Conservation (phyloP, 2,888 invertebrate genomes). For the Eumacrocentrus americanus region DNA sequence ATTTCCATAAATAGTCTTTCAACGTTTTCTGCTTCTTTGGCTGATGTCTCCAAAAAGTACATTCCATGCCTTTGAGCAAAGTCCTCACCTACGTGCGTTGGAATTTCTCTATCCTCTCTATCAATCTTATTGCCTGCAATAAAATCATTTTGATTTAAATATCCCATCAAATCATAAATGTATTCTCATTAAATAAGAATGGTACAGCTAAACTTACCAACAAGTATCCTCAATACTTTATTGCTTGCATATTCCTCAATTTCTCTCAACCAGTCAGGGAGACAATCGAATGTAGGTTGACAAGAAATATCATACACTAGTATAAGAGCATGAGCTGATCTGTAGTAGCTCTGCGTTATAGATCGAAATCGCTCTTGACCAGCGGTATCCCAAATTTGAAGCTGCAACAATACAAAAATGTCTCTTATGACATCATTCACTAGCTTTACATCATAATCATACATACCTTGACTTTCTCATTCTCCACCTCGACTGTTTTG, state of each 20-base stretch:
- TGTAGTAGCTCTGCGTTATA: conserved; percentile 97
- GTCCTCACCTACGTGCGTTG: conserved; percentile 91
- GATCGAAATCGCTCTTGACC: conserved; percentile 96
- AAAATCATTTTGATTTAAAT: conserved; percentile 3
- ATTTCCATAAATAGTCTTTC: conserved; percentile 97
- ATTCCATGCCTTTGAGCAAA: conserved; percentile 95
- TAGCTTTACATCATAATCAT: conserved; percentile 19
- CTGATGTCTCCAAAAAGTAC: conserved; percentile 98
- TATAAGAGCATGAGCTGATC: conserved; percentile 96
- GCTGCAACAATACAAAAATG: conserved; percentile 64
- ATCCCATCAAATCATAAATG: no score
- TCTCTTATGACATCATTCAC: conserved; percentile 1
- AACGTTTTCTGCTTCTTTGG: conserved; percentile 97
- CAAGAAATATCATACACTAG: conserved; percentile 97
- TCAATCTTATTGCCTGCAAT: conserved; percentile 92
- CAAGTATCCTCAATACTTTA: conserved; percentile 91
- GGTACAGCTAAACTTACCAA: conserved; percentile 77
- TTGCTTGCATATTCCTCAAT: conserved; percentile 97
- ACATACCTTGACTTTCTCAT: conserved; percentile 87
- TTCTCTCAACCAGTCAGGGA: conserved; percentile 96
- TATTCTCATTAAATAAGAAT: no score
- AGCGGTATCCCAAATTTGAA: conserved; percentile 99
- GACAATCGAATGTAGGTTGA: conserved; percentile 96
- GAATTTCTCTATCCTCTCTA: conserved; percentile 93
- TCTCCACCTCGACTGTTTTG: conserved; percentile 96